These are phyloP conservation scores for Melozone crissalis DNA, from an alignment of 2,113 vertebrate species.

Conservation along the genomic window DNA sequence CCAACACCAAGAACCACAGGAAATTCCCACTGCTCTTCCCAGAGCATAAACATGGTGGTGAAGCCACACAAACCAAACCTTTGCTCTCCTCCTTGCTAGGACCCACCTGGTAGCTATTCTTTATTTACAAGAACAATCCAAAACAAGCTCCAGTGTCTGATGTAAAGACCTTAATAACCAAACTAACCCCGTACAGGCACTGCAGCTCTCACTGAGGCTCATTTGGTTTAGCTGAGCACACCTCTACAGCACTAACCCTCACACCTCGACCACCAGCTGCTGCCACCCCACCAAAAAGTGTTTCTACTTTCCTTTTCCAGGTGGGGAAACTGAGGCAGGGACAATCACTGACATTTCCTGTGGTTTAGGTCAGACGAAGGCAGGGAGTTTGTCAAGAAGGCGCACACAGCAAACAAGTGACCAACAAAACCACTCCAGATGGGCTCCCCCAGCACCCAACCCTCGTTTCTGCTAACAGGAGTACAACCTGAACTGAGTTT, in stretches of 20 bases:
- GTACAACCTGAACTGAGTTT: background rate
- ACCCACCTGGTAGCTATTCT: background rate
- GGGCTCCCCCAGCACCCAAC: background rate
- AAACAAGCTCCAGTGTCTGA: background rate
- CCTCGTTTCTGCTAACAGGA: background rate
- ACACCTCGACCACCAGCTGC: background rate
- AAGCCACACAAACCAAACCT: background rate
- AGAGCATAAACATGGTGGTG: background rate
- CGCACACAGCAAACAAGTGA: background rate
- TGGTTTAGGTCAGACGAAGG: background rate
- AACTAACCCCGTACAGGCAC: background rate
- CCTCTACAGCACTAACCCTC: background rate
- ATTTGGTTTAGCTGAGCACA: background rate
- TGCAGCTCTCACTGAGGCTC: rapidly evolving
- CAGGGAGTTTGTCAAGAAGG: rapidly evolving
- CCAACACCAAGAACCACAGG: background rate
- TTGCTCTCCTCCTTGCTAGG: background rate
- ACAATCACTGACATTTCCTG: background rate
- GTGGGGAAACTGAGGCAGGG: background rate
- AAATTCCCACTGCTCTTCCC: background rate
- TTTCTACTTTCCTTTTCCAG: background rate
- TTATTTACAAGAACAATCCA: background rate
- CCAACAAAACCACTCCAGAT: background rate
- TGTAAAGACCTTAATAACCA: background rate
- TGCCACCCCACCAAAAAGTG: background rate